These are phyloP conservation scores for Puma concolor DNA, from an alignment of 2,113 vertebrate species.

Conservation along the genomic window DNA sequence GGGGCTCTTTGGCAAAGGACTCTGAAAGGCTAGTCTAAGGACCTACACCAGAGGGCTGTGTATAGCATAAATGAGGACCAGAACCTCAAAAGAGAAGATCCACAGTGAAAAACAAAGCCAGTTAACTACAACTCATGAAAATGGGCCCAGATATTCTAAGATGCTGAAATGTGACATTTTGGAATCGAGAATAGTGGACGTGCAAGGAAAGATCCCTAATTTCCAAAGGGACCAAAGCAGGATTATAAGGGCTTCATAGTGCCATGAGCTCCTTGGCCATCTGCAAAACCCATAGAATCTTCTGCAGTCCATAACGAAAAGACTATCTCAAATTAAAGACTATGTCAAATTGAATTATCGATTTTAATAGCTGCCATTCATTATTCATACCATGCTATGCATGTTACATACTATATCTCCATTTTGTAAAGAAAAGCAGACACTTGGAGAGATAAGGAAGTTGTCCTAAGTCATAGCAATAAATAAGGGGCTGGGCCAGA, in stretches of 20 bases:
- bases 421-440: not conserved
- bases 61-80: not conserved
- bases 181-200: not conserved
- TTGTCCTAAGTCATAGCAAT: not conserved
- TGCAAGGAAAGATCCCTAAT: not conserved
- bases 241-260: not conserved
- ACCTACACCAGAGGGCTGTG: not conserved
- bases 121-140: not conserved
- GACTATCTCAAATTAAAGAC: not conserved
- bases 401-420: not conserved
- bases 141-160: not conserved
- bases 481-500: not conserved
- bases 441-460: not conserved
- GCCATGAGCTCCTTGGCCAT: not conserved
- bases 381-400: not conserved
- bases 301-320: not conserved
- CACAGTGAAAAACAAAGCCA: not conserved
- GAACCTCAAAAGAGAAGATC: not conserved
- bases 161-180: not conserved
- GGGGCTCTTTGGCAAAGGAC: not conserved
- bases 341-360: not conserved
- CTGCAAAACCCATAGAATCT: not conserved
- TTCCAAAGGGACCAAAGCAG: not conserved
- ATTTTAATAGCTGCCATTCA: not conserved
- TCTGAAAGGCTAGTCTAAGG: not conserved